A percentile compares a stretch with the other conserved stretches of the same genome.
Conservation (phyloP, 2,797 vertebrate genomes). For the Aselliscus stoliczkanus region DNA sequence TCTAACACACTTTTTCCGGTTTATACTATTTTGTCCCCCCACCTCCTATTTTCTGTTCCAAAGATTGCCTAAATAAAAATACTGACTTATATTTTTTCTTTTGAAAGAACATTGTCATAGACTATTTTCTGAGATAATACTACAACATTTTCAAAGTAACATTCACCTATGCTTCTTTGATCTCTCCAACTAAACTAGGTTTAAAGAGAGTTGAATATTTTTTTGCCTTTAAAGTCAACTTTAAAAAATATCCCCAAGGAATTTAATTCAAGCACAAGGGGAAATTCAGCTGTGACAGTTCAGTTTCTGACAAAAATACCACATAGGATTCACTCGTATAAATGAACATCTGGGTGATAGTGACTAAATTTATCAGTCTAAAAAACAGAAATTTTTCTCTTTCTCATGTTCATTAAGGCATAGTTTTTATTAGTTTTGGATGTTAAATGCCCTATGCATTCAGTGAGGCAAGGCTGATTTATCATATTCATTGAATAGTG, state of each 20-base stretch:
- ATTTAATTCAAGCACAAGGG: neutral
- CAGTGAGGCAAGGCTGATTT: neutral
- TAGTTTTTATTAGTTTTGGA: neutral
- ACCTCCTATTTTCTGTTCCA: neutral
- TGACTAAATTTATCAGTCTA: neutral
- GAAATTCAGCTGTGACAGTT: neutral
- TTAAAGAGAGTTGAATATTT: neutral
- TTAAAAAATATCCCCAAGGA: neutral
- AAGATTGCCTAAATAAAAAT: neutral
- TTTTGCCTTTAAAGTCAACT: neutral
- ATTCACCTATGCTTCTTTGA: neutral
- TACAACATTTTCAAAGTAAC: neutral
- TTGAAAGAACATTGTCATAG: neutral
- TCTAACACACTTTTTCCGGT: neutral
- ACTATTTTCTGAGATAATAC: neutral
- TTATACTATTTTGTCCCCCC: neutral
- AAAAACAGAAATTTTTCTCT: neutral
- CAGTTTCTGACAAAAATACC: neutral
- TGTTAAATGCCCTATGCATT: neutral
- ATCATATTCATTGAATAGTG: neutral
- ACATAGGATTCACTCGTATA: neutral
- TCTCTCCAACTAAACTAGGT: neutral
- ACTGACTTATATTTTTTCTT: neutral
- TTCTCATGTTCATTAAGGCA: neutral
- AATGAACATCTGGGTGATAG: neutral